Evolutionary conservation across 2,797 vertebrate genomes (phyloP).

Genomic region (Clarias platycephalus): DNA sequence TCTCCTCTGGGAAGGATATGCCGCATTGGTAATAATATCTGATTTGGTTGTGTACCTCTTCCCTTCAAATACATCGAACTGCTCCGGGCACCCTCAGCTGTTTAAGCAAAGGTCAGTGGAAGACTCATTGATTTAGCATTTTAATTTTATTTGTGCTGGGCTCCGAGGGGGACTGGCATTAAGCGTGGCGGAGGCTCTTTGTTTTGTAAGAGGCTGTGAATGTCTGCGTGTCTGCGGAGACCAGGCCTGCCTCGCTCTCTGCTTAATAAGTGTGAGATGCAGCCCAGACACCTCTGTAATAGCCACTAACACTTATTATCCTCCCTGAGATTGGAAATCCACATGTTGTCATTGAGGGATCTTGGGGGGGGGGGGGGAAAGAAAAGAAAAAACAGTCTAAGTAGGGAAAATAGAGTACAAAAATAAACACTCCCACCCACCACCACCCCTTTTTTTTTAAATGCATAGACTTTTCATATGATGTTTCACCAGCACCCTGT

Average conservation of each 20-base stretch:
- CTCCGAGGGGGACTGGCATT: slow-evolving; percentile 66
- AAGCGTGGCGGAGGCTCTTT: slow-evolving; percentile 57
- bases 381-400: slow-evolving; percentile 14
- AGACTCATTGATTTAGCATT: slow-evolving; percentile 68
- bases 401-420: slow-evolving; percentile 40
- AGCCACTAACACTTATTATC: slow-evolving; percentile 69
- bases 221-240: slow-evolving; percentile 61
- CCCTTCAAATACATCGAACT: slow-evolving; percentile 64
- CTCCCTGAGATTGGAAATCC: slow-evolving; percentile 61
- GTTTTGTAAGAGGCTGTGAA: slow-evolving; percentile 65
- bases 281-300: slow-evolving; percentile 60
- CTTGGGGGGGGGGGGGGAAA: neutral
- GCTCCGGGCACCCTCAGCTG: slow-evolving; percentile 58
- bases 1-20: slow-evolving; percentile 55
- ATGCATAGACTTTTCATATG: slow-evolving; percentile 28
- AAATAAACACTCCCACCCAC: slow-evolving; percentile 22
- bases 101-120: slow-evolving; percentile 67
- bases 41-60: slow-evolving; percentile 61
- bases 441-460: neutral
- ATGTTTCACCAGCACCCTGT: slow-evolving; percentile 33
- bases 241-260: slow-evolving; percentile 49
- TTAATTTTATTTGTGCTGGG: slow-evolving; percentile 66
- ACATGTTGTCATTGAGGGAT: slow-evolving; percentile 64
- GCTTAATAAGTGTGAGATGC: slow-evolving; percentile 69
- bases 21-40: slow-evolving; percentile 57